Percentiles rank a stretch among this genome's conserved stretches.
Conservation (phyloP, 2,113 vertebrate genomes). For the Zapornia atra region DNA sequence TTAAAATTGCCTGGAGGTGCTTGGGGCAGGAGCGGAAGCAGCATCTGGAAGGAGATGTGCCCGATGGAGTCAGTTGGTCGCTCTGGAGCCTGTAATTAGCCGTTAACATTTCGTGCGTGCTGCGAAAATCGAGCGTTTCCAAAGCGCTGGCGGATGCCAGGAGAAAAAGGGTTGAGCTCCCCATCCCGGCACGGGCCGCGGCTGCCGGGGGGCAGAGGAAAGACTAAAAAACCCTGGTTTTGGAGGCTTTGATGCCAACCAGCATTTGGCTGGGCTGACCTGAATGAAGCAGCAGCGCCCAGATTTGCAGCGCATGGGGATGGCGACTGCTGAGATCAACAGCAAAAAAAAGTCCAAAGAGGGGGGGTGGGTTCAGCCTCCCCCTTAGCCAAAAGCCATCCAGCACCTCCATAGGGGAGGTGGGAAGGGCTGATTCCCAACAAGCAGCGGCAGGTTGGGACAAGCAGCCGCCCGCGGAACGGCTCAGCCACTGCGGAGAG, state of each 20-base stretch:
- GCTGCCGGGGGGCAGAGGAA: neutral
- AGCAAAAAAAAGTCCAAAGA: fast-evolving
- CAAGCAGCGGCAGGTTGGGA: neutral
- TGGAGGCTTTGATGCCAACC: neutral
- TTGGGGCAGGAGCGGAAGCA: neutral
- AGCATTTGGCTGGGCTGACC: neutral
- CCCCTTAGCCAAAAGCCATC: neutral
- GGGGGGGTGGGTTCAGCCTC: neutral
- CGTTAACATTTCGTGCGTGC: fast-evolving
- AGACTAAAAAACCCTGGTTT: fast-evolving
- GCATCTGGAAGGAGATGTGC: neutral
- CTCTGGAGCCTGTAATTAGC: neutral
- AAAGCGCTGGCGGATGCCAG: fast-evolving
- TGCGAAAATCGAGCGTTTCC: fast-evolving
- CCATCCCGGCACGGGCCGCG: fast-evolving
- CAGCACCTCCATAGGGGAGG: neutral
- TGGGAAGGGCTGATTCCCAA: neutral
- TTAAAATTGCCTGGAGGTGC: neutral
- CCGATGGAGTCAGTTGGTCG: neutral
- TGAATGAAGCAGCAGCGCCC: fast-evolving
- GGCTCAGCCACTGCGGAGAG: neutral
- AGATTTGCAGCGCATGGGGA: neutral
- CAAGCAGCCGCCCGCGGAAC: neutral
- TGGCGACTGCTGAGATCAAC: neutral
- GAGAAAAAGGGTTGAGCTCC: neutral